Evolutionary conservation across 2,113 vertebrate genomes (phyloP).

Genomic region (Ictalurus furcatus): DNA sequence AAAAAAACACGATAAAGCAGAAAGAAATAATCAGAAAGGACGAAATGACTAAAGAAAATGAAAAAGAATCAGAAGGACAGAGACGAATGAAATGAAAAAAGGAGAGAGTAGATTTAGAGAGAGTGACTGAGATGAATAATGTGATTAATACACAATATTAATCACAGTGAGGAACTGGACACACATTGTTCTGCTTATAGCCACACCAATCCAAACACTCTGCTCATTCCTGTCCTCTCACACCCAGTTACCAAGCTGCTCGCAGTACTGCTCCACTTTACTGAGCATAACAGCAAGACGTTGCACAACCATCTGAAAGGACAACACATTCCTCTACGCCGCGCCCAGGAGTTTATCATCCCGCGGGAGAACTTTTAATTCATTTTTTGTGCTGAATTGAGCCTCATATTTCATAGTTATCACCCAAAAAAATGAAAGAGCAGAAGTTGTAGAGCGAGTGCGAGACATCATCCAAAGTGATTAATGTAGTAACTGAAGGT

Average conservation of each 20-base stretch:
- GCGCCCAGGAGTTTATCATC: background rate
- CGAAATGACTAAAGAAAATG: background rate
- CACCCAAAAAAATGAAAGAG: background rate
- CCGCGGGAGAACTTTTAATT: background rate
- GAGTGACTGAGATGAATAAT: background rate
- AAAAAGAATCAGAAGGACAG: background rate
- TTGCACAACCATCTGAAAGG: no score
- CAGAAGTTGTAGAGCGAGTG: constrained; percentile 16
- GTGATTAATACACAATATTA: background rate
- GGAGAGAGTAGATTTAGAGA: background rate
- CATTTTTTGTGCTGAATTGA: background rate
- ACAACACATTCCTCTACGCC: no score
- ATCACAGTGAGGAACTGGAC: background rate
- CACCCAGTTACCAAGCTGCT: background rate
- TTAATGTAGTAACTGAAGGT: constrained; percentile 50
- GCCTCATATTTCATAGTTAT: constrained; percentile 8
- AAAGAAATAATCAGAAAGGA: background rate
- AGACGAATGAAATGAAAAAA: background rate
- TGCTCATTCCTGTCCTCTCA: background rate
- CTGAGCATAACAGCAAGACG: no score
- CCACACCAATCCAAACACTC: background rate
- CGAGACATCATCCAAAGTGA: constrained; percentile 34
- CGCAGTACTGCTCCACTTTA: no score
- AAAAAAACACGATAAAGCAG: background rate
- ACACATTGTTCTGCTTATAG: background rate